phyloP scores from a whole-genome alignment of 2,113 vertebrate genomes.

The Oxyruncus cristatus region DNA sequence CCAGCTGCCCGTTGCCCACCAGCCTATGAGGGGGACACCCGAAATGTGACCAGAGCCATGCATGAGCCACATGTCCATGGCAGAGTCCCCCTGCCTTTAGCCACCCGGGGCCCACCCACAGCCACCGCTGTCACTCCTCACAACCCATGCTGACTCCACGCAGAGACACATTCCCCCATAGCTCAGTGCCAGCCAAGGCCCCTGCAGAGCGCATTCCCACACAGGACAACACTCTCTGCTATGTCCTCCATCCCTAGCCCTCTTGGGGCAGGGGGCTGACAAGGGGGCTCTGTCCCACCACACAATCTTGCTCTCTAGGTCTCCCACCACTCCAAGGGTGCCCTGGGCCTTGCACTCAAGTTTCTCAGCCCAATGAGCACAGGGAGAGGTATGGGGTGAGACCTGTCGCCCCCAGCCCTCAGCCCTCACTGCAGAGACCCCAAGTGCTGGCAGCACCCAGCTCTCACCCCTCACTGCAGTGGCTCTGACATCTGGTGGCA shows the following conservation, averaged over 20 bases:
- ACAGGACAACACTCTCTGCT: neutral
- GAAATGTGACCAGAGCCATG: neutral
- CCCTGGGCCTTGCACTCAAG: neutral
- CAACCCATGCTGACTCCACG: neutral
- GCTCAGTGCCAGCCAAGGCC: neutral
- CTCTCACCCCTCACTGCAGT: neutral
- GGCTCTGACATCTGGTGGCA: neutral
- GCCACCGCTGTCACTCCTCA: neutral
- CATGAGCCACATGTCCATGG: fast-evolving
- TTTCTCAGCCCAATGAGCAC: neutral
- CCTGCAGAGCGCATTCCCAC: neutral
- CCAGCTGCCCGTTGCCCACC: constrained; percentile 87
- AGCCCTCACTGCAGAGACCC: neutral
- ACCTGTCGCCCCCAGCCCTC: neutral
- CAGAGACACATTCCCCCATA: neutral
- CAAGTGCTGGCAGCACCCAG: neutral
- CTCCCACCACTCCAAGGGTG: neutral
- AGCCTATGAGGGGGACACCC: constrained; percentile 51
- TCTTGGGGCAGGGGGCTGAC: fast-evolving
- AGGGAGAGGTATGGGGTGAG: neutral
- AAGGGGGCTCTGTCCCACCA: neutral
- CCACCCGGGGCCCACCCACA: neutral
- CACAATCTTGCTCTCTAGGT: neutral
- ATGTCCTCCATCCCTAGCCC: neutral
- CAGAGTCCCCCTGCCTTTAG: neutral